These are phyloP conservation scores for Jordanella pulchra DNA, from an alignment of 2,797 vertebrate species.

Conservation along the genomic window DNA sequence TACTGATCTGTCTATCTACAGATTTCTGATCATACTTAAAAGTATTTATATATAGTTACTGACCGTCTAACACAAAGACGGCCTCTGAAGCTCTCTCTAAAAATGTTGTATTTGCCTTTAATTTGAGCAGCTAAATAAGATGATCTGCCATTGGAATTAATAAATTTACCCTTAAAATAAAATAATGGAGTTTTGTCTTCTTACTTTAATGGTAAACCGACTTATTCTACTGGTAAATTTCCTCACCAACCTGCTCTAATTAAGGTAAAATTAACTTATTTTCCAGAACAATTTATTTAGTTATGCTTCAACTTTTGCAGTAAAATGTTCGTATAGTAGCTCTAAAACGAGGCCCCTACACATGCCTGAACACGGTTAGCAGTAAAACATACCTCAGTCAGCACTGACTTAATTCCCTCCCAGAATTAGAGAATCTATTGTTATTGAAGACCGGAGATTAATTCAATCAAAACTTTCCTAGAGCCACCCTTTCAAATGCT, in stretches of 20 bases:
- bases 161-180: too few relatives aligned
- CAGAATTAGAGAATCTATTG: neutral
- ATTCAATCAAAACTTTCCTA: constrained; percentile 31
- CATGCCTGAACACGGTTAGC: neutral
- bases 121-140: too few relatives aligned
- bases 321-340: constrained; percentile 9
- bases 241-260: too few relatives aligned
- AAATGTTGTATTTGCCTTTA: too few relatives aligned
- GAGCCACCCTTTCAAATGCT: constrained; percentile 7
- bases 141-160: too few relatives aligned
- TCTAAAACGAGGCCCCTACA: constrained; percentile 5
- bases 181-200: too few relatives aligned
- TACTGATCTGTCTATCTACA: neutral
- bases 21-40: neutral
- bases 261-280: too few relatives aligned
- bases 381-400: constrained; percentile 17
- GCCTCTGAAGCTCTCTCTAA: neutral
- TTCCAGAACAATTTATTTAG: too few relatives aligned
- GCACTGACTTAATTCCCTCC: constrained; percentile 6
- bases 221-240: too few relatives aligned
- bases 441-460: neutral
- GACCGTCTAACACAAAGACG: neutral
- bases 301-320: too few relatives aligned
- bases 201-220: too few relatives aligned
- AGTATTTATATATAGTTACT: neutral